Percentiles rank a stretch among this genome's conserved stretches.
Evolutionary conservation across 2,888 invertebrate species (phyloP).

Genomic region (Callosobruchus maculatus): DNA sequence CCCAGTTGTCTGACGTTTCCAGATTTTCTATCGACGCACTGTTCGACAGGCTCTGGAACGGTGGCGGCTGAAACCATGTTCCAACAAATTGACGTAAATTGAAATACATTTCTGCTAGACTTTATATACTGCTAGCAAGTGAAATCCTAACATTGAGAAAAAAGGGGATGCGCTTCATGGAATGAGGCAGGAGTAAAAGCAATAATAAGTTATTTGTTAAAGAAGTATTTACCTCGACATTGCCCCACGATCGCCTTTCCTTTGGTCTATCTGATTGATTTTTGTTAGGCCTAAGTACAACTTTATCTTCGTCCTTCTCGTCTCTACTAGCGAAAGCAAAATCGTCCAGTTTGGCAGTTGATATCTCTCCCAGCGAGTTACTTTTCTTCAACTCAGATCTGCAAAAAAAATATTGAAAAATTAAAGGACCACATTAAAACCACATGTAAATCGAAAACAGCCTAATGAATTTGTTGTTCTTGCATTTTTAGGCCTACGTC

Average conservation of each 20-base stretch:
- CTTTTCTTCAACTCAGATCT: constrained; percentile 41
- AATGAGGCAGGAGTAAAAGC: no score
- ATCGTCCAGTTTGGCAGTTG: constrained; percentile 54
- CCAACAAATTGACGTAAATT: no score
- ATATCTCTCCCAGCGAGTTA: constrained; percentile 73
- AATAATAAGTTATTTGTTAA: no score
- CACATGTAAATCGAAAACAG: neutral
- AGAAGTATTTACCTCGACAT: constrained; percentile 35
- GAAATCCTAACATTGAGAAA: no score
- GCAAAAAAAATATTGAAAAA: neutral
- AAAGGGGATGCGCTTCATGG: no score
- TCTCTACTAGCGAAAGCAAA: constrained; percentile 36
- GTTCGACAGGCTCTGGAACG: constrained; percentile 36
- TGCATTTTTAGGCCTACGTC: no score
- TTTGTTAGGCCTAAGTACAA: constrained; percentile 33
- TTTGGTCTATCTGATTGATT: constrained; percentile 37
- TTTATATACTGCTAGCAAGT: no score
- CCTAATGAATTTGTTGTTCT: no score
- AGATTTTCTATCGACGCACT: constrained; percentile 43
- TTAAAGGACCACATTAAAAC: neutral
- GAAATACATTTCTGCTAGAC: no score
- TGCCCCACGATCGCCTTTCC: constrained; percentile 42
- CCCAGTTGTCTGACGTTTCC: constrained; percentile 73
- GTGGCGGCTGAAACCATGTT: constrained; percentile 24
- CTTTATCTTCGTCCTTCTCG: constrained; percentile 35